phyloP scores from a whole-genome alignment of 2,113 vertebrate species.

The Cyphomyrus discorhynchus region DNA sequence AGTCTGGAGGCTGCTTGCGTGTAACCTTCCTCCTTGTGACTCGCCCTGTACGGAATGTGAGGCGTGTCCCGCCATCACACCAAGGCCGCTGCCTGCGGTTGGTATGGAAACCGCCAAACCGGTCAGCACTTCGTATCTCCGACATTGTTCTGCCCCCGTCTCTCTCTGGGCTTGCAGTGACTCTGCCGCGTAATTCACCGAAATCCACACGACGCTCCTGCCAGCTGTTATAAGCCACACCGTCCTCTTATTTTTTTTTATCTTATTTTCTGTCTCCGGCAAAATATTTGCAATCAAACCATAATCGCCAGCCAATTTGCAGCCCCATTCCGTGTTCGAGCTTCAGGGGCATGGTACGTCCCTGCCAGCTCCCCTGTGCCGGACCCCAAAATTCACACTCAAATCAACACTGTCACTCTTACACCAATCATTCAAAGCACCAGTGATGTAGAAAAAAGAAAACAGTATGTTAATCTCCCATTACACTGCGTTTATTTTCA shows the following conservation, averaged over 20 bases:
- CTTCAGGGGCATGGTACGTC: neutral
- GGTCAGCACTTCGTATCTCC: slow-evolving; percentile 31
- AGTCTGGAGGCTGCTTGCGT: neutral
- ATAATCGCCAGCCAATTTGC: neutral
- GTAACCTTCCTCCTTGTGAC: slow-evolving; percentile 2
- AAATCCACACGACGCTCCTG: slow-evolving; percentile 31
- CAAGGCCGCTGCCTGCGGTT: neutral
- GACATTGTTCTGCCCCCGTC: slow-evolving; percentile 15
- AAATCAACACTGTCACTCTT: neutral
- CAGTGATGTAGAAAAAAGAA: neutral
- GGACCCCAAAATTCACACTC: neutral
- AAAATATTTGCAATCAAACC: slow-evolving; percentile 48
- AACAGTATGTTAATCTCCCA: neutral
- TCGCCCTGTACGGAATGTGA: slow-evolving; percentile 16
- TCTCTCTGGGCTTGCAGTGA: slow-evolving; percentile 35
- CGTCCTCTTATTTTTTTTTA: slow-evolving; percentile 26
- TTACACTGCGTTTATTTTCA: slow-evolving; percentile 1
- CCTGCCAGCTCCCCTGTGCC: neutral
- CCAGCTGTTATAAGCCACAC: slow-evolving; percentile 45
- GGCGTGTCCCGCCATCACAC: slow-evolving; percentile 17
- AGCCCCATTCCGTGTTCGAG: neutral
- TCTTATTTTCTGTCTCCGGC: slow-evolving; percentile 34
- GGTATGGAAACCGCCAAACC: slow-evolving; percentile 20
- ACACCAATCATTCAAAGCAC: neutral
- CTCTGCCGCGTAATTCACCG: slow-evolving; percentile 25